phyloP scores from a whole-genome alignment of 1,140 invertebrate genomes.

The Magallana ariakensis region DNA sequence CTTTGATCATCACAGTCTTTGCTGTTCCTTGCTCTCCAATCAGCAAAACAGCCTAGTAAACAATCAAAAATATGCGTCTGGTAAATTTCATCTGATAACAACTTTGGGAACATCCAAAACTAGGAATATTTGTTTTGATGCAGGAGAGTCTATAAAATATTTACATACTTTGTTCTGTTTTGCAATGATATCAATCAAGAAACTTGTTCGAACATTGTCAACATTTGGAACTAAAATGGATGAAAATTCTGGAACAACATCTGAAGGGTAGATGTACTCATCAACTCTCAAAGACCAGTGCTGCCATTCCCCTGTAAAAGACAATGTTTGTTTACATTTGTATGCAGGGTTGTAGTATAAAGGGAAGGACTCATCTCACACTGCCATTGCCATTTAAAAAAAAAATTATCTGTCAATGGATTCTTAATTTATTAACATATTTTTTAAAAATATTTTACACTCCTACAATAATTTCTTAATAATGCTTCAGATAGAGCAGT shows the following conservation, averaged over 20 bases:
- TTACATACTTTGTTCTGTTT: conserved; percentile 72
- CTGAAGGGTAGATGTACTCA: conserved; percentile 92
- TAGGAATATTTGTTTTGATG: too few relatives aligned
- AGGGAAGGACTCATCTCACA: too few relatives aligned
- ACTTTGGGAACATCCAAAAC: too few relatives aligned
- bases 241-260: conserved; percentile 84
- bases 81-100: too few relatives aligned
- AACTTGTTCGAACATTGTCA: conserved; percentile 77
- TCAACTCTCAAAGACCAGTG: conserved; percentile 91
- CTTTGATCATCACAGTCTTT: conserved; percentile 98
- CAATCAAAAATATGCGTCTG: background rate
- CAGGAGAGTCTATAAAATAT: background rate
- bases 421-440: too few relatives aligned
- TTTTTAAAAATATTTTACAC: too few relatives aligned
- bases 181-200: conserved; percentile 74
- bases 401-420: too few relatives aligned
- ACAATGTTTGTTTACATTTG: background rate
- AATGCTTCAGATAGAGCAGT: too few relatives aligned
- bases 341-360: too few relatives aligned
- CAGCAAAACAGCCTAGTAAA: conserved; percentile 88
- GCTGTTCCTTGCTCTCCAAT: conserved; percentile 97
- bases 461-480: too few relatives aligned
- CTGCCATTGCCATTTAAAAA: too few relatives aligned
- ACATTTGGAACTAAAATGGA: conserved; percentile 78
- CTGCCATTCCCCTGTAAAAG: conserved; percentile 87